phyloP scores from a whole-genome alignment of 2,113 vertebrate genomes.

The Orthonyx spaldingii region DNA sequence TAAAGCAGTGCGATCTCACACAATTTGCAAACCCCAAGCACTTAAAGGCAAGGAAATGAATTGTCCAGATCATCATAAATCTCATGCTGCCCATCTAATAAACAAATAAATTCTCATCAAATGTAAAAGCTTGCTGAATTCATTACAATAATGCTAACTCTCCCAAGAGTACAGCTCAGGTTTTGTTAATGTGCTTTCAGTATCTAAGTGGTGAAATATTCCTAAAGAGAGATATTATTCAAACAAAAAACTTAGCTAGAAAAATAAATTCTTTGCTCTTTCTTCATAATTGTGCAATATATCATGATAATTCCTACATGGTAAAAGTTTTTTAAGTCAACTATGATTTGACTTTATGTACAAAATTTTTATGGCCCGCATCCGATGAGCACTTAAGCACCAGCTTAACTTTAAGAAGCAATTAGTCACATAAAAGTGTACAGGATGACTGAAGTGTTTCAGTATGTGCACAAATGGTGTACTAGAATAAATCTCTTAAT shows the following conservation, averaged over 20 bases:
- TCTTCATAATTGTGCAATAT: neutral
- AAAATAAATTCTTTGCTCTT: neutral
- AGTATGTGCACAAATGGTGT: neutral
- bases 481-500: neutral
- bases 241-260: neutral
- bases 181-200: neutral
- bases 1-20: neutral
- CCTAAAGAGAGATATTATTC: neutral
- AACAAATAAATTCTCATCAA: slow-evolving; percentile 35
- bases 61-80: neutral
- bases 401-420: slow-evolving; percentile 37
- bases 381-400: neutral
- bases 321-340: neutral
- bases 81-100: neutral
- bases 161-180: neutral
- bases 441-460: neutral
- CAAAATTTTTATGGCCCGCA: neutral
- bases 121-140: slow-evolving; percentile 9
- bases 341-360: neutral
- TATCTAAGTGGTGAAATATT: neutral
- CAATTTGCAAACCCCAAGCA: neutral
- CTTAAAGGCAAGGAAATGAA: slow-evolving; percentile 26
- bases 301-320: neutral
- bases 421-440: slow-evolving; percentile 23
- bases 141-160: neutral